Conservation (phyloP, 1,140 invertebrate species). For the Helicoverpa armigera region DNA sequence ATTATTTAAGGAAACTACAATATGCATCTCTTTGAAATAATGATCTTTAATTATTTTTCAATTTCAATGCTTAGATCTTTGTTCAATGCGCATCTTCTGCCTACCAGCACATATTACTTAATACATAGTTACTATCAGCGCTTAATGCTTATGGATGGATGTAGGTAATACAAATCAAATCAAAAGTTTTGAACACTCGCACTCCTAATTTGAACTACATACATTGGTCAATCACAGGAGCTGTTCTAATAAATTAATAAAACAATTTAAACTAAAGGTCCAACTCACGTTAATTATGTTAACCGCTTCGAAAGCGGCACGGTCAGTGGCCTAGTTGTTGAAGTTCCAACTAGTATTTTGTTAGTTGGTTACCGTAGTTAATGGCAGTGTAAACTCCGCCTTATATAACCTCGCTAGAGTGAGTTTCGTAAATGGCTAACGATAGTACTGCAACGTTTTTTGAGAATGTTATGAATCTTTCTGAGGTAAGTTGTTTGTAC, state of each 20-base stretch:
- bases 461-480: too few species aligned
- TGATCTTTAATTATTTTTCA: too few species aligned
- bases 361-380: slow-evolving; percentile 34
- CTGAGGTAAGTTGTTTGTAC: too few species aligned
- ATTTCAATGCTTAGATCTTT: too few species aligned
- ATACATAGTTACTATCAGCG: neutral
- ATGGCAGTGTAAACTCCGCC: slow-evolving; percentile 2
- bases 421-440: neutral
- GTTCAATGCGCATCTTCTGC: too few species aligned
- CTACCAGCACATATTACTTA: too few species aligned
- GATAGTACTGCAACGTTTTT: too few species aligned
- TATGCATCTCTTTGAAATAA: too few species aligned
- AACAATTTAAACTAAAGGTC: slow-evolving; percentile 47
- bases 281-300: slow-evolving; percentile 51
- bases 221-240: slow-evolving; percentile 15
- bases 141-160: neutral
- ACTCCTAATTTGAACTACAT: neutral
- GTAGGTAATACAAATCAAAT: neutral
- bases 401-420: neutral
- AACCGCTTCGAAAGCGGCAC: slow-evolving; percentile 38
- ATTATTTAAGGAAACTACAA: too few species aligned
- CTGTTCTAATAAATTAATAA: slow-evolving; percentile 47
- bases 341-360: slow-evolving; percentile 36
- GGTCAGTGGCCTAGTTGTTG: slow-evolving; percentile 34
- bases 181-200: neutral